These are phyloP conservation scores for Lasiommata megera DNA, from an alignment of 2,888 invertebrate genomes.

Conservation along the genomic window DNA sequence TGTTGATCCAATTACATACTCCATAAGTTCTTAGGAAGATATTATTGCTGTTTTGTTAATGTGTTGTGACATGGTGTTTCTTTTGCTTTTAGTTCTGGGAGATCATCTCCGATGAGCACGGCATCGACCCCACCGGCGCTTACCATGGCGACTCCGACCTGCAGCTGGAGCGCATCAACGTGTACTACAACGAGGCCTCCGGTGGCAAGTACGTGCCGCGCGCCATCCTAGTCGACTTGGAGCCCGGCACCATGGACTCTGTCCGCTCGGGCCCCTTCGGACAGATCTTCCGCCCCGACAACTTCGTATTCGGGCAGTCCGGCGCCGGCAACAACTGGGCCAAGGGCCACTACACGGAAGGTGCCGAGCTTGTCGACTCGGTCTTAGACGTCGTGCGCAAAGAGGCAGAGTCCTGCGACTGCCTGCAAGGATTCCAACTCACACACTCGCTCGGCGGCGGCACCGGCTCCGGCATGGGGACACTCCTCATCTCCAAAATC, in stretches of 20 bases:
- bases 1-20: neutral
- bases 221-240: slow-evolving; percentile 95
- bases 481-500: slow-evolving; percentile 96
- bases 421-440: slow-evolving; percentile 95
- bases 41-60: neutral
- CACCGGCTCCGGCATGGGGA: slow-evolving; percentile 98
- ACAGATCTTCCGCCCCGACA: slow-evolving; percentile 97
- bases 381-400: slow-evolving; percentile 92
- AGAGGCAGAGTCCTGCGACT: slow-evolving; percentile 95
- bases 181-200: slow-evolving; percentile 97
- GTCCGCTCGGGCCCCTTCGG: slow-evolving; percentile 96
- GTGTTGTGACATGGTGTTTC: neutral
- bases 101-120: slow-evolving; percentile 97
- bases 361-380: slow-evolving; percentile 92
- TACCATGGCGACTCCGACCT: slow-evolving; percentile 95
- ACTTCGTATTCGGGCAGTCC: slow-evolving; percentile 95
- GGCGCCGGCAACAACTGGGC: slow-evolving; percentile 95
- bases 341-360: slow-evolving; percentile 96
- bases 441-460: slow-evolving; percentile 98
- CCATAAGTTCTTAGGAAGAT: neutral
- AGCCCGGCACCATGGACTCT: slow-evolving; percentile 99
- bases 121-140: slow-evolving; percentile 94
- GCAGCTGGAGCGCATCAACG: slow-evolving; percentile 96
- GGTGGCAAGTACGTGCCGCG: slow-evolving; percentile 97
- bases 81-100: slow-evolving; percentile 81